A percentile compares a stretch with the other conserved stretches of the same genome.
Evolutionary conservation across 2,888 invertebrate genomes (phyloP).

Genomic region (Hipparchia semele): DNA sequence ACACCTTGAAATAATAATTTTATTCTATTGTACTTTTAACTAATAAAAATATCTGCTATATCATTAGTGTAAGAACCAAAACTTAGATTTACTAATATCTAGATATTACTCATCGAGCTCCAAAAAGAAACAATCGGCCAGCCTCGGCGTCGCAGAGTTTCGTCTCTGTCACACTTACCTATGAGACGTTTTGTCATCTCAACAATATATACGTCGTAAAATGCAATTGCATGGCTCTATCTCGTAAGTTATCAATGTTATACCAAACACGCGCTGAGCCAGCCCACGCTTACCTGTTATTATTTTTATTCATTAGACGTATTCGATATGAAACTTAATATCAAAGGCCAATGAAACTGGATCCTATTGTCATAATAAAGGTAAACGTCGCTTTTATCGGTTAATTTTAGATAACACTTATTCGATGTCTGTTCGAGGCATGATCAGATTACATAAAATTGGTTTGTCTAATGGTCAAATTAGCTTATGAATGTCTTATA

Average conservation of each 20-base stretch:
- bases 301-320: constrained; percentile 16
- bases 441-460: constrained; percentile 7
- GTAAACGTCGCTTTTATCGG: constrained; percentile 40
- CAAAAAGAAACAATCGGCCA: too few relatives aligned
- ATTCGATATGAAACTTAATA: constrained; percentile 31
- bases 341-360: constrained; percentile 35
- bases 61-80: not conserved
- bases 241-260: constrained; percentile 1
- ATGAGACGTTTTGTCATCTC: not conserved
- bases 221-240: not conserved
- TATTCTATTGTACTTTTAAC: not conserved
- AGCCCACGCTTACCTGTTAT: constrained; percentile 13
- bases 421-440: constrained; percentile 18
- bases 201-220: not conserved
- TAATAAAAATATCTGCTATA: not conserved
- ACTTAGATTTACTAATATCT: too few relatives aligned
- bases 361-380: constrained; percentile 37
- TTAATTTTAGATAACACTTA: constrained; percentile 38
- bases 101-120: too few relatives aligned
- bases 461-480: not conserved
- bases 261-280: not conserved
- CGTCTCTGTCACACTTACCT: not conserved
- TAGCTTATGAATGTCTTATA: not conserved
- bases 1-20: not conserved
- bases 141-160: too few relatives aligned